Conservation (phyloP, 2,797 vertebrate genomes). For the Gymnothorax javanicus region DNA sequence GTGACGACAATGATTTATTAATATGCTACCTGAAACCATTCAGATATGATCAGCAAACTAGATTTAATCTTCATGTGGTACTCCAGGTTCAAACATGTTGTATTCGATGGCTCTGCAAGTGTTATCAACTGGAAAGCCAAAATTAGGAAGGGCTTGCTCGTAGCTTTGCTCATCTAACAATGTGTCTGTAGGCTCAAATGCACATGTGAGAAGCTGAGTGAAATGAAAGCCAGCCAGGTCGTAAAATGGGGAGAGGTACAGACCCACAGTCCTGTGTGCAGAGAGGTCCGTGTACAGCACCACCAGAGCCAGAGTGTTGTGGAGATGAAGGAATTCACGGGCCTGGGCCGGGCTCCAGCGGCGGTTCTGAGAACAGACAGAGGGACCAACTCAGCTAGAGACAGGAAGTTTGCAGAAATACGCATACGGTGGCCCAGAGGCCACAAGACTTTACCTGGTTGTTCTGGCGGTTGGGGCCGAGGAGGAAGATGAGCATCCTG, state of each 20-base stretch:
- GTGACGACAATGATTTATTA: background rate
- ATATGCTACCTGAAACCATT: background rate
- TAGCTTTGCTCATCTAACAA: background rate
- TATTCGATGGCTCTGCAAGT: no score
- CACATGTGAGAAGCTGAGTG: background rate
- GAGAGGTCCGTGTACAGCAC: conserved; percentile 88
- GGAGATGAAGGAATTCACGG: conserved; percentile 94
- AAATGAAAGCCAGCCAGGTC: background rate
- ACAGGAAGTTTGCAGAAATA: background rate
- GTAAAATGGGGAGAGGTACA: conserved; percentile 45
- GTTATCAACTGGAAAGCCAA: no score
- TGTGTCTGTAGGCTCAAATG: background rate
- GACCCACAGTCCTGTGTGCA: conserved; percentile 85
- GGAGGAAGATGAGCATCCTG: conserved; percentile 91
- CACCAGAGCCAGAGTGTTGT: conserved; percentile 91
- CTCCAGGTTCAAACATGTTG: background rate
- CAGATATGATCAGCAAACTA: background rate
- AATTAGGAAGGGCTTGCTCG: no score
- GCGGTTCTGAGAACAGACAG: conserved; percentile 79
- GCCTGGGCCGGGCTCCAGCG: conserved; percentile 98
- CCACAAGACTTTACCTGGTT: conserved; percentile 80
- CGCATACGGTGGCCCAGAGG: no score
- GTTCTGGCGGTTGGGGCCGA: conserved; percentile 88
- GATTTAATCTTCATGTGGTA: background rate
- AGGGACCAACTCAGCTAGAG: background rate